A percentile compares a stretch with the other conserved stretches of the same genome.
These are phyloP conservation scores for Sericinus montela DNA, from an alignment of 2,888 invertebrate genomes.

Conservation along the genomic window DNA sequence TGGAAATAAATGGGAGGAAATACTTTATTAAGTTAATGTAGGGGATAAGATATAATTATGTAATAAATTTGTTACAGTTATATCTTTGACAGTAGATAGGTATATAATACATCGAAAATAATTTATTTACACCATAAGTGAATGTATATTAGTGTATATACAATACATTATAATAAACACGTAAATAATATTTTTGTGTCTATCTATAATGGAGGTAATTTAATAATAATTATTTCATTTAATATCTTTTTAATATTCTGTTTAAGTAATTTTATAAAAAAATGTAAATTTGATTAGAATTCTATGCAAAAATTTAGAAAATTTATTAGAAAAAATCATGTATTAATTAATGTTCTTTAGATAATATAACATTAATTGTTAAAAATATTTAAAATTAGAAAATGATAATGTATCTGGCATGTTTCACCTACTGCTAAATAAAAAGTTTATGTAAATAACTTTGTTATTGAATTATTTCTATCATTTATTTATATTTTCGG, in stretches of 20 bases:
- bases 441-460: not conserved
- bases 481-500: too few species aligned
- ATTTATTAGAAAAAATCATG: too few species aligned
- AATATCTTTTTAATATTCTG: too few species aligned
- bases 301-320: not conserved
- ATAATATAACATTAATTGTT: not conserved
- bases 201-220: too few species aligned
- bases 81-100: not conserved
- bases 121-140: not conserved
- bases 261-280: too few species aligned
- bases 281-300: not conserved
- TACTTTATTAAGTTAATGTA: not conserved
- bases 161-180: not conserved
- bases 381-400: not conserved
- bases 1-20: slow-evolving; percentile 25
- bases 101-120: slow-evolving; percentile 16
- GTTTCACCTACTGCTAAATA: slow-evolving; percentile 1
- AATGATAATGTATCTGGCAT: slow-evolving; percentile 1
- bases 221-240: too few species aligned
- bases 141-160: not conserved
- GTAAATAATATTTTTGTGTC: too few species aligned
- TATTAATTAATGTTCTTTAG: too few species aligned
- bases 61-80: not conserved
- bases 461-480: not conserved
- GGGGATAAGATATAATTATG: not conserved